Conservation (phyloP, 2,113 vertebrate species). For the Siniperca knerii region DNA sequence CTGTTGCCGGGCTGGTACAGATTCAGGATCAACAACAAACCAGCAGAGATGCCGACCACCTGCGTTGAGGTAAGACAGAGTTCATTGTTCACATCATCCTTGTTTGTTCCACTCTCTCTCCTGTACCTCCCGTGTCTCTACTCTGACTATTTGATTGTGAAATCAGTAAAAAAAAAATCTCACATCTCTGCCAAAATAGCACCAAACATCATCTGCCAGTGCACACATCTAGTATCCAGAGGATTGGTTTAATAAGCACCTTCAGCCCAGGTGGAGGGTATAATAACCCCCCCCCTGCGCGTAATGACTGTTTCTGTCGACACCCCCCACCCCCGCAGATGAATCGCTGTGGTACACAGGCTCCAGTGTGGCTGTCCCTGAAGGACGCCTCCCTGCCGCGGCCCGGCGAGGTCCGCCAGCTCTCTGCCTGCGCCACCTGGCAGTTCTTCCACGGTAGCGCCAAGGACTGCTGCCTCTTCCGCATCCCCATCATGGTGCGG, state of each 20-base stretch:
- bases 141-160: neutral
- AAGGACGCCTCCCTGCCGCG: conserved; percentile 73
- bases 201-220: neutral
- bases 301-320: conserved; percentile 58
- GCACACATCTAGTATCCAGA: conserved; percentile 1
- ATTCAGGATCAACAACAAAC: conserved; percentile 81
- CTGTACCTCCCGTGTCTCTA: neutral
- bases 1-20: conserved; percentile 82
- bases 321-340: conserved; percentile 75
- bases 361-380: conserved; percentile 87
- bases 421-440: conserved; percentile 83
- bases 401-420: conserved; percentile 72
- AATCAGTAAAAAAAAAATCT: neutral
- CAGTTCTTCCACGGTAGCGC: conserved; percentile 80
- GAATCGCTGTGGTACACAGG: conserved; percentile 90
- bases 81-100: neutral
- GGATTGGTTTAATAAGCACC: conserved; percentile 36
- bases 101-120: neutral
- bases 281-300: conserved; percentile 23
- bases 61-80: conserved; percentile 81
- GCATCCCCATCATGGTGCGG: conserved; percentile 78
- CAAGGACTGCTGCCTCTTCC: conserved; percentile 86
- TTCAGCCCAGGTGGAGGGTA: conserved; percentile 39
- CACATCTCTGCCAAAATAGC: neutral
- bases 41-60: conserved; percentile 84